phyloP scores from a whole-genome alignment of 2,888 invertebrate genomes.

The Therioaphis trifolii region DNA sequence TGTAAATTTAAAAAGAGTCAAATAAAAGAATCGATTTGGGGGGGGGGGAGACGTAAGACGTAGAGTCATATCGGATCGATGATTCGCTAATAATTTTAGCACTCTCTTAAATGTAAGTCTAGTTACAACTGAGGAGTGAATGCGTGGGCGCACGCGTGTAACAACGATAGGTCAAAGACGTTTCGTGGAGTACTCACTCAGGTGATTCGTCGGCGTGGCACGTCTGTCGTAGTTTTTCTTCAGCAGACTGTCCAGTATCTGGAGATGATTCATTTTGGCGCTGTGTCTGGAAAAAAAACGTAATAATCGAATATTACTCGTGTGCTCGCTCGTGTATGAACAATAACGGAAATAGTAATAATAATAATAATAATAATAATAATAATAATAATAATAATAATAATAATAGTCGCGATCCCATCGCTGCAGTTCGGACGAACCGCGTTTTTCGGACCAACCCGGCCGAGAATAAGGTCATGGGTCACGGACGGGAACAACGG shows the following conservation, averaged over 20 bases:
- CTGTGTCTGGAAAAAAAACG: constrained; percentile 66
- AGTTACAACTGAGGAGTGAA: no score
- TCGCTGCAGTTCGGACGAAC: no score
- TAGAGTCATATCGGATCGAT: no score
- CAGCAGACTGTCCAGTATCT: constrained; percentile 69
- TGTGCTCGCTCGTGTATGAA: not conserved
- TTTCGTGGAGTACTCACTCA: constrained; percentile 68
- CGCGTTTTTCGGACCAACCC: no score
- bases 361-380: no score
- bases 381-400: no score
- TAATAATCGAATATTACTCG: not conserved
- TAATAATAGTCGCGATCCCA: no score
- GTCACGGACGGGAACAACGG: not conserved
- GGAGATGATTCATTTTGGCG: constrained; percentile 68
- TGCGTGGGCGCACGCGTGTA: not conserved
- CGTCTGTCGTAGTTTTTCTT: constrained; percentile 70
- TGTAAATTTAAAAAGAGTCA: no score
- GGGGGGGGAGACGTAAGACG: no score
- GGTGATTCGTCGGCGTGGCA: constrained; percentile 70
- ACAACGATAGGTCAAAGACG: not conserved
- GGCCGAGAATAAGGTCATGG: not conserved
- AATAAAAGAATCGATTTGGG: no score
- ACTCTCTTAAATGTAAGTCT: no score
- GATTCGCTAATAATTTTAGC: no score
- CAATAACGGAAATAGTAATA: not conserved